Evolutionary conservation across 2,113 vertebrate genomes (phyloP).

Genomic region (Poecilia latipinna): DNA sequence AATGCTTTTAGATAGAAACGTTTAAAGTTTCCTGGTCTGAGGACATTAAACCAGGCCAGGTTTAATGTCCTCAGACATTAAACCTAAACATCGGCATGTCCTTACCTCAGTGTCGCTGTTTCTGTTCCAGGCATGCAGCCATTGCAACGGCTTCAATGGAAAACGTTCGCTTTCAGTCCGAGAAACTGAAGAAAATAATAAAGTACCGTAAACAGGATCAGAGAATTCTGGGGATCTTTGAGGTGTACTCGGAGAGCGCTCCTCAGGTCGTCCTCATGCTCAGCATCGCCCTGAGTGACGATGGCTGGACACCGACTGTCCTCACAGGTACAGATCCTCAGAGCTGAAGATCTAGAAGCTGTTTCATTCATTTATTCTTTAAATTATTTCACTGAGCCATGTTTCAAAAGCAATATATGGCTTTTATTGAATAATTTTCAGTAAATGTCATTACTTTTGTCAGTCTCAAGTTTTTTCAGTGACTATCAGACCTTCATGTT

Average conservation of each 20-base stretch:
- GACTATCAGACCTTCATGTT: too few relatives aligned
- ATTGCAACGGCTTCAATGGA: slow-evolving; percentile 5
- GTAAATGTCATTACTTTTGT: too few relatives aligned
- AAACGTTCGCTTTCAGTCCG: not conserved
- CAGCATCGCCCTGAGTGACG: slow-evolving; percentile 72
- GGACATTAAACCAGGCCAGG: not conserved
- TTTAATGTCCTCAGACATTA: too few relatives aligned
- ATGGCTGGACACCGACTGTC: slow-evolving; percentile 41
- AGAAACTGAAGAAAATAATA: rapidly evolving
- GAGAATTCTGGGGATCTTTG: slow-evolving; percentile 87
- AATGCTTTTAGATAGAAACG: too few relatives aligned
- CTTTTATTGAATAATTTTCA: too few relatives aligned
- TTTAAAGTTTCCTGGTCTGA: not conserved
- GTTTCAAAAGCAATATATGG: too few relatives aligned
- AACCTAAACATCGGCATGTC: not conserved
- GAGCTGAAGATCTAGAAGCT: too few relatives aligned
- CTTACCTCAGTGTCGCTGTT: not conserved
- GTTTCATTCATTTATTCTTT: too few relatives aligned
- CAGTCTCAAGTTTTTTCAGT: too few relatives aligned
- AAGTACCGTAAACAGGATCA: slow-evolving; percentile 85
- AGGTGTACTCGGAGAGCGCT: slow-evolving; percentile 87
- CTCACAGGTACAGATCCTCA: slow-evolving; percentile 58
- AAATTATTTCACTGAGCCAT: too few relatives aligned
- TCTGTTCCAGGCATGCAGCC: slow-evolving; percentile 43
- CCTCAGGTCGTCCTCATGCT: slow-evolving; percentile 87